Evolutionary conservation across 2,797 vertebrate species (phyloP).

Genomic region (Rhinoraja longicauda): DNA sequence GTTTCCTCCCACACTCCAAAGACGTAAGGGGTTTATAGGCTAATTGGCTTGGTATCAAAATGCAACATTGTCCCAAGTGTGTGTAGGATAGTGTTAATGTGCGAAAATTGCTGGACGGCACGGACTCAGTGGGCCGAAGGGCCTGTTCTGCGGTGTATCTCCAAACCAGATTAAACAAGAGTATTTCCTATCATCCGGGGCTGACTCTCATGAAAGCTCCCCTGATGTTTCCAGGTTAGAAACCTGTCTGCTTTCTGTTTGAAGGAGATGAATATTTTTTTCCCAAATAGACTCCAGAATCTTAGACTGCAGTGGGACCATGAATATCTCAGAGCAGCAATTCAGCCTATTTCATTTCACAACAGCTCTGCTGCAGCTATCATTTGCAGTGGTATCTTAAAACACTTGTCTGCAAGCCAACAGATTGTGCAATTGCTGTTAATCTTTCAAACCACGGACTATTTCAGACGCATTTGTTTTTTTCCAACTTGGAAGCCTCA

Average conservation of each 20-base stretch:
- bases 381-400: neutral
- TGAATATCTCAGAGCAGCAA: neutral
- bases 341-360: neutral
- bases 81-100: no score
- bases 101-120: no score
- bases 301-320: neutral
- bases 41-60: no score
- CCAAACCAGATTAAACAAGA: neutral
- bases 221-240: neutral
- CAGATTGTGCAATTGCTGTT: neutral
- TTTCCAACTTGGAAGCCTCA: neutral
- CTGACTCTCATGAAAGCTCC: neutral
- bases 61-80: no score
- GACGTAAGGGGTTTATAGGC: no score
- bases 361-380: neutral
- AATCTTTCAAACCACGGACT: neutral
- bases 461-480: neutral
- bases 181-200: neutral
- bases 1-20: no score
- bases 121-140: no score
- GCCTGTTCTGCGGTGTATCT: no score
- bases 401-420: neutral
- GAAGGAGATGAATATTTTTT: neutral
- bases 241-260: neutral
- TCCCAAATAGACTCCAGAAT: neutral